Conservation (phyloP, 1,140 invertebrate species). For the Sesamia nonagrioides region DNA sequence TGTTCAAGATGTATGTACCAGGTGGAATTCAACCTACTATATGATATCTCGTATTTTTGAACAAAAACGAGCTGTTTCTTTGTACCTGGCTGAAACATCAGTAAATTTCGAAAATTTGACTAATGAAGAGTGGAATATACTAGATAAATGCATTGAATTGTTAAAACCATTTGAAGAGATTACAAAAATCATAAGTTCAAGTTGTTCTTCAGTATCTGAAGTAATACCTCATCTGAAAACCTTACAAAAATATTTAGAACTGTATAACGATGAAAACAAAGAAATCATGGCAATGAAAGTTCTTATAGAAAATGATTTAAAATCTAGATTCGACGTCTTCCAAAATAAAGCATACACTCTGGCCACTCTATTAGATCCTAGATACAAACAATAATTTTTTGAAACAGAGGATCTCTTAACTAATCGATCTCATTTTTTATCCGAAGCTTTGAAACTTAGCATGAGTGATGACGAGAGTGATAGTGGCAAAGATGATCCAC, state of each 20-base stretch:
- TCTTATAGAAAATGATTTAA: slow-evolving; percentile 1
- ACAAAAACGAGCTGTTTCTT: too few species aligned
- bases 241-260: slow-evolving; percentile 21
- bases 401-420: slow-evolving; percentile 29
- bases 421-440: slow-evolving; percentile 23
- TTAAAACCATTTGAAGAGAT: slow-evolving; percentile 23
- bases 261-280: slow-evolving; percentile 8
- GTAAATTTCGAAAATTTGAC: too few species aligned
- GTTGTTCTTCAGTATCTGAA: slow-evolving; percentile 22
- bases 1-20: slow-evolving; percentile 3
- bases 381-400: slow-evolving; percentile 37
- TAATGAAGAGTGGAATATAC: slow-evolving; percentile 4
- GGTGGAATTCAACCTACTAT: slow-evolving; percentile 25
- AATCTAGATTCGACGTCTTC: slow-evolving; percentile 7
- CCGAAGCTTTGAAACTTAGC: slow-evolving; percentile 21
- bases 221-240: slow-evolving; percentile 28
- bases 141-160: slow-evolving; percentile 20
- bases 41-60: slow-evolving; percentile 7
- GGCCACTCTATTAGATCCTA: slow-evolving; percentile 26
- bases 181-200: slow-evolving; percentile 18
- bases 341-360: slow-evolving; percentile 30
- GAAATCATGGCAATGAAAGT: slow-evolving; percentile 21
- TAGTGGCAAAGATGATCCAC: slow-evolving; percentile 30
- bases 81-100: too few species aligned
- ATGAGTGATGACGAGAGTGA: slow-evolving; percentile 33